Evolutionary conservation across 2,888 invertebrate genomes (phyloP), one percentile per base, ranked within the genome.

Genomic region (Hipparchia semele): DNA sequence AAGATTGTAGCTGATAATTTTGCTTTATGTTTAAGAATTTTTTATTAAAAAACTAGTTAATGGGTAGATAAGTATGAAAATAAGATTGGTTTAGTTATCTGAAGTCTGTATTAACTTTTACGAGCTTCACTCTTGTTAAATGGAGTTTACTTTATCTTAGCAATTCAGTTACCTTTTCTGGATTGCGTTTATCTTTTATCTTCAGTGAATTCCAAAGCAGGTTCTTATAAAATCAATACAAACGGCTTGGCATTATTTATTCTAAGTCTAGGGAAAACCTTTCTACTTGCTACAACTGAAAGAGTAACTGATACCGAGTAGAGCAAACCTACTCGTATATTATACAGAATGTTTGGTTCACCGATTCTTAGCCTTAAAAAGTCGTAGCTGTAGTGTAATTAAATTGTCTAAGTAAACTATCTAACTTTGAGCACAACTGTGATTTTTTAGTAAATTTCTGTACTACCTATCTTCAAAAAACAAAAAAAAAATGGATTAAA

Each of bases 161-260:
- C 64, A 66, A 68, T 73, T 72, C 74, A 74, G 74, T 74, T 70
- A 70, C 68, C 68, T 72, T 70, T 68, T 65, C 68, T 72, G 61
- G 61, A 72, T 70, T 70, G 64, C 70, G 68, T 65, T 61, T 53
- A 72, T 70, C 71, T 72, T 59, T 62, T 66, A 74, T 61, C 65
- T 72, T 66, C 68, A 70, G 67, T 72, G 61, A 62, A 72, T 71
- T 70, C 49, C 60, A 64, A 70, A 72, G 59, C 64, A 69, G 73
- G 73, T 71, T 23, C 59, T 67, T 72, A 68, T 68, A 45, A 23
- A 70, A 72, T 70, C 67, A 72, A 60, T 68, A 61, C n/a, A 60
- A 73, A 72, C 53, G 61, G 23, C 68, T 67, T 58, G 8, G 61
- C 6, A 12, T 53, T 33, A 33, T 51, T 51, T 64, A 13, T 53